Conservation (phyloP, 2,113 vertebrate species). For the Proteles cristata region DNA sequence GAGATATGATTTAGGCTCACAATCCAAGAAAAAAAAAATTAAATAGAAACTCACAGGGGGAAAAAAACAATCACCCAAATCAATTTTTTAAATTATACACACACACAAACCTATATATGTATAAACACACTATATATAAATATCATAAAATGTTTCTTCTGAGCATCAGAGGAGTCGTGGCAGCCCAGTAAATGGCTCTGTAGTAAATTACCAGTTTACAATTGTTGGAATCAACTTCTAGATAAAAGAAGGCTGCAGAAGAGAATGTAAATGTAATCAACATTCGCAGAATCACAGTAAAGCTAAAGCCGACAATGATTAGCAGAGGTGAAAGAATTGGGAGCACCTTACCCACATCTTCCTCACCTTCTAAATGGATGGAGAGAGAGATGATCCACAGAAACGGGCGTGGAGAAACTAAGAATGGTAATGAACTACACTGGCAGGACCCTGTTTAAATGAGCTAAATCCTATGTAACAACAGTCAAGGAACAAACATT, state of each 20-base stretch:
- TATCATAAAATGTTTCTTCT: background rate
- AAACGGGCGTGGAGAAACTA: background rate
- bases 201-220: background rate
- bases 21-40: background rate
- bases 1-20: background rate
- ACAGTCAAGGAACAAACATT: background rate
- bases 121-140: background rate
- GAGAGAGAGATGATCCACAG: fast-evolving
- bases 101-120: background rate
- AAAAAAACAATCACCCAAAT: background rate
- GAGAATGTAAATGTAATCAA: background rate
- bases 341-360: background rate
- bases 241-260: background rate
- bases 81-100: background rate
- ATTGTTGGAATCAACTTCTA: background rate
- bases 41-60: background rate
- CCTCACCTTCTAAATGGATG: no score
- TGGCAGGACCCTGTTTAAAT: background rate
- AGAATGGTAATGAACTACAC: background rate
- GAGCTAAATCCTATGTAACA: background rate
- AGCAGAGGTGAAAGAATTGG: background rate
- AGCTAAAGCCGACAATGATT: background rate
- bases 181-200: background rate
- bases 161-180: background rate
- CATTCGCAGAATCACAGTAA: background rate